phyloP scores from a whole-genome alignment of 1,140 invertebrate species.

The Chrysomallon squamiferum region DNA sequence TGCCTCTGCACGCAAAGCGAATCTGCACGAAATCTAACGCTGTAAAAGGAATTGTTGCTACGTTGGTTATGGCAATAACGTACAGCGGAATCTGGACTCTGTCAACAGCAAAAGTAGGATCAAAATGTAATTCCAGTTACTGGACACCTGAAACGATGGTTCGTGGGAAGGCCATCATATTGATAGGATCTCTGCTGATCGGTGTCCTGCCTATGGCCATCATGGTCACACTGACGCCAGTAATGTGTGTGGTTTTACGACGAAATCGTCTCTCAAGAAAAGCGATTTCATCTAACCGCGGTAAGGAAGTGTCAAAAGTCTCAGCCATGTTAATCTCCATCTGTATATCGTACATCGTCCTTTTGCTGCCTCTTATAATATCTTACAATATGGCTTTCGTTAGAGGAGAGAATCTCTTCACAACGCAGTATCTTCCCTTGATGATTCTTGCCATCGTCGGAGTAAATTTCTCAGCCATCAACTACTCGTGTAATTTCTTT shows the following conservation, averaged over 20 bases:
- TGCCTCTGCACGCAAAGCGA: conserved; percentile 36
- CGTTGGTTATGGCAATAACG: conserved; percentile 14
- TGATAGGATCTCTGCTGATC: conserved; percentile 13
- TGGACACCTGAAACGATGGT: conserved; percentile 7
- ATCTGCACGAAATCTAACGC: conserved; percentile 23
- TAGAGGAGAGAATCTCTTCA: conserved; percentile 15
- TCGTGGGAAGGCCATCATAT: conserved; percentile 9
- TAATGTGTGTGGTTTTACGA: conserved; percentile 16
- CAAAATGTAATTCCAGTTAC: conserved; percentile 27
- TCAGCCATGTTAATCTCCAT: conserved; percentile 25
- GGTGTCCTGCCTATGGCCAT: conserved; percentile 19
- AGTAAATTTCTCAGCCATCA: too few species aligned
- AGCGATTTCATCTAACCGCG: background rate
- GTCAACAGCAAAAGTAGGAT: conserved; percentile 20
- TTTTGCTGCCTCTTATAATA: conserved; percentile 19
- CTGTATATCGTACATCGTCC: conserved; percentile 19
- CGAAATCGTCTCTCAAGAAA: background rate
- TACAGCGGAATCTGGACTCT: conserved; percentile 31
- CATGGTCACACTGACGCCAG: conserved; percentile 16
- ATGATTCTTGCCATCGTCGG: too few species aligned
- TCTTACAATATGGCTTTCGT: conserved; percentile 17
- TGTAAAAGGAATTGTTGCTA: background rate
- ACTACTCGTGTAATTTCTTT: too few species aligned
- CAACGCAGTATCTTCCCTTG: background rate
- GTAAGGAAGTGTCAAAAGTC: conserved; percentile 1